A percentile compares a stretch with the other conserved stretches of the same genome.
phyloP scores from a whole-genome alignment of 2,113 vertebrate genomes.

The Eptatretus burgeri region DNA sequence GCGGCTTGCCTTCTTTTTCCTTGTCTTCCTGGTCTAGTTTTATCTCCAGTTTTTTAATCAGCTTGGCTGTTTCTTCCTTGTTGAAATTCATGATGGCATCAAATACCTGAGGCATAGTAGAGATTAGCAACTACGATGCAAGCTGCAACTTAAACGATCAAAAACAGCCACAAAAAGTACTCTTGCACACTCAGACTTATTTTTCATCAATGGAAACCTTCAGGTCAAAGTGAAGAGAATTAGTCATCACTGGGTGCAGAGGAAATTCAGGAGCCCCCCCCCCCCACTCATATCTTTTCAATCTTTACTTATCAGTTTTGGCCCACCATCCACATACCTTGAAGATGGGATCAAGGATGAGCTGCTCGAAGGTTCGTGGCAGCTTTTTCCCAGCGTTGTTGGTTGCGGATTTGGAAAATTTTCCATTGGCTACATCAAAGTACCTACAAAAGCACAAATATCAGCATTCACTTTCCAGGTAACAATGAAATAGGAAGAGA shows the following conservation, averaged over 20 bases:
- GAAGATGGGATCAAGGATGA: constrained; percentile 73
- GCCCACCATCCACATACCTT: constrained; percentile 26
- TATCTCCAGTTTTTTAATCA: constrained; percentile 57
- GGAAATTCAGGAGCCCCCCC: no score
- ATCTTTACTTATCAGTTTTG: no score
- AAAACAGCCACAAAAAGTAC: neutral
- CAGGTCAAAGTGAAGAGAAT: constrained; percentile 65
- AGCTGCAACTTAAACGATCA: neutral
- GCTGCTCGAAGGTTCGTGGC: constrained; percentile 49
- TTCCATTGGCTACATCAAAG: constrained; percentile 39
- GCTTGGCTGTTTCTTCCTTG: constrained; percentile 49
- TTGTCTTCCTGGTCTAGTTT: constrained; percentile 59
- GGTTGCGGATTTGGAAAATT: constrained; percentile 34
- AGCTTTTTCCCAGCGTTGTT: constrained; percentile 34
- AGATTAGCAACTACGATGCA: neutral
- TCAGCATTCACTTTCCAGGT: no score
- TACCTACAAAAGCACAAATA: constrained; percentile 20
- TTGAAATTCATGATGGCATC: constrained; percentile 75
- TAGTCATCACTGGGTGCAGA: constrained; percentile 26
- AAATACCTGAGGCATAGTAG: constrained; percentile 27
- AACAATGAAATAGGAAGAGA: no score
- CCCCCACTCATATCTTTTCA: no score
- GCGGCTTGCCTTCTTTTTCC: constrained; percentile 60
- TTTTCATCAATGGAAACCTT: constrained; percentile 26
- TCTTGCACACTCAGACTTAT: constrained; percentile 23